Percentiles rank a stretch among this genome's conserved stretches.
phyloP scores from a whole-genome alignment of 2,888 invertebrate genomes.

The Sinotaia quadrata region DNA sequence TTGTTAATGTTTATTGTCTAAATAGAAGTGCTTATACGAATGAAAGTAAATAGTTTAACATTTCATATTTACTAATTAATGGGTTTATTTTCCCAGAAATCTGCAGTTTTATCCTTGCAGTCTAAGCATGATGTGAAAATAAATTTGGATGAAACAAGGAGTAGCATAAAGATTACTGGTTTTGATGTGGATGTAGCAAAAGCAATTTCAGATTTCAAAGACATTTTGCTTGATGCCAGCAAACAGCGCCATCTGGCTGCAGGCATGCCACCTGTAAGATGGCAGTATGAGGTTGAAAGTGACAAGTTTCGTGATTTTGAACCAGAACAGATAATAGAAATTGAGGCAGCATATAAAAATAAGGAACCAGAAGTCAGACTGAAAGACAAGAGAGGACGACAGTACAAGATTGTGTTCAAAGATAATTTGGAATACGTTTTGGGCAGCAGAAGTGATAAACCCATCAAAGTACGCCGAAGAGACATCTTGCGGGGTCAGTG shows the following conservation, averaged over 20 bases:
- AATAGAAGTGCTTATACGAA: too few species aligned
- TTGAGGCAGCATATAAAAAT: constrained; percentile 23
- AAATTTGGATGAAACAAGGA: not conserved
- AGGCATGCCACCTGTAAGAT: constrained; percentile 19
- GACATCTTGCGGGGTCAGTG: constrained; percentile 15
- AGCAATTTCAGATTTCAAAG: constrained; percentile 14
- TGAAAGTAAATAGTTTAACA: too few species aligned
- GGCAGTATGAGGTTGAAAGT: constrained; percentile 30
- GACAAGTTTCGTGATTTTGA: constrained; percentile 35
- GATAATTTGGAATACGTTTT: constrained; percentile 15
- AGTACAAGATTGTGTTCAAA: constrained; percentile 19
- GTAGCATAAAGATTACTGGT: not conserved
- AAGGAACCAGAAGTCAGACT: not conserved
- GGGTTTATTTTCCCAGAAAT: not conserved
- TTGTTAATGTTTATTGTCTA: too few species aligned
- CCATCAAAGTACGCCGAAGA: constrained; percentile 17
- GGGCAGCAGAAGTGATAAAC: not conserved
- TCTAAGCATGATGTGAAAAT: constrained; percentile 18
- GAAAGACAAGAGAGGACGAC: constrained; percentile 12
- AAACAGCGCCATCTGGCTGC: constrained; percentile 16
- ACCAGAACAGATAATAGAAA: constrained; percentile 3
- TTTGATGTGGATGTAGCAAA: constrained; percentile 5
- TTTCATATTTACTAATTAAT: too few species aligned
- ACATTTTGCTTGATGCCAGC: constrained; percentile 4
- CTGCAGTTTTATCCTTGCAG: constrained; percentile 8